Percentiles rank a stretch among this genome's conserved stretches.
Conservation (phyloP, 1,140 invertebrate species). For the Drosophila guanche region DNA sequence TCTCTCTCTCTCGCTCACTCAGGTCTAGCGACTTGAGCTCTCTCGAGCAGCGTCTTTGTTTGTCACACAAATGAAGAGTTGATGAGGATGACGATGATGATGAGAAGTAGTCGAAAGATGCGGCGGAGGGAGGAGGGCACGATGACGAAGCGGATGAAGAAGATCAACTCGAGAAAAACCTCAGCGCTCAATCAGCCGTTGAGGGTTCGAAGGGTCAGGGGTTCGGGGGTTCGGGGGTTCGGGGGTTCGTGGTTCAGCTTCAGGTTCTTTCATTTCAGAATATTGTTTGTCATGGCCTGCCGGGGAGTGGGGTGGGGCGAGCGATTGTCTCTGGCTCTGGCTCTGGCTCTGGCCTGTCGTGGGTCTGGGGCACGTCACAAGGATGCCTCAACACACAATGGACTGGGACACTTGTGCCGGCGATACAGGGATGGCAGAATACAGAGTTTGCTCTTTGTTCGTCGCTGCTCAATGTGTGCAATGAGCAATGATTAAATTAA, state of each 20-base stretch:
- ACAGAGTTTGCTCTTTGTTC: constrained; percentile 31
- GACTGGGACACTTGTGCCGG: constrained; percentile 60
- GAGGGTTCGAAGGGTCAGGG: constrained; percentile 35
- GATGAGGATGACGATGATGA: constrained; percentile 53
- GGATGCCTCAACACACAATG: constrained; percentile 58
- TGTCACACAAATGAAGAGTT: constrained; percentile 77
- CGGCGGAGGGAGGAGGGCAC: constrained; percentile 25
- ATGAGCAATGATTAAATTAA: constrained; percentile 80
- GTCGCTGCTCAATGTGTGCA: constrained; percentile 48
- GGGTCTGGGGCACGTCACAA: constrained; percentile 74
- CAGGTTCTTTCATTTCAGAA: constrained; percentile 19
- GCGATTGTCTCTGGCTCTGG: constrained; percentile 43
- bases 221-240: neutral
- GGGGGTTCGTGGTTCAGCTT: constrained; percentile 22
- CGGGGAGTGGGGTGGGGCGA: constrained; percentile 30
- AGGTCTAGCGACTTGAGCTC: constrained; percentile 23
- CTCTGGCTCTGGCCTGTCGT: too few relatives aligned
- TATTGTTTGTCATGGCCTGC: constrained; percentile 50
- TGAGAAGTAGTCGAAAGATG: constrained; percentile 1
- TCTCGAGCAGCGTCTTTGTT: constrained; percentile 49
- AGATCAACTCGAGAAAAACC: constrained; percentile 63
- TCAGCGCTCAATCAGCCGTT: constrained; percentile 60
- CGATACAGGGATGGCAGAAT: constrained; percentile 11
- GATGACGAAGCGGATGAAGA: constrained; percentile 43
- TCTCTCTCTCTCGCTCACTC: neutral